phyloP scores from a whole-genome alignment of 2,113 vertebrate genomes.

The Rissa tridactyla region DNA sequence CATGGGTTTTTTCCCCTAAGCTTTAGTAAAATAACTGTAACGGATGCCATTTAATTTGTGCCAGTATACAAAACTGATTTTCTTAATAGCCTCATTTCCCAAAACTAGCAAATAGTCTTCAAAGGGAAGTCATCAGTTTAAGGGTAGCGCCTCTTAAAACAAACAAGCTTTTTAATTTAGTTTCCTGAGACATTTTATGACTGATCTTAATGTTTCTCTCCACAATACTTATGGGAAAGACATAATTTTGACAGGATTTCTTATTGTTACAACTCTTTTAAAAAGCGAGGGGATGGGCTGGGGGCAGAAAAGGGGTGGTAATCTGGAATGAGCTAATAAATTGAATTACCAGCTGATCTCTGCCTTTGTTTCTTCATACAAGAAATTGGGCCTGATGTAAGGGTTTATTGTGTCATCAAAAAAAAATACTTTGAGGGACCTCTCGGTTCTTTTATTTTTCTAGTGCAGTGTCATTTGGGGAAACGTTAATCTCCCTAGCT shows the following conservation, averaged over 20 bases:
- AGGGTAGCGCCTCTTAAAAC: background rate
- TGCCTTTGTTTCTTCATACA: background rate
- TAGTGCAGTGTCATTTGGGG: background rate
- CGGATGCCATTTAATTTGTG: background rate
- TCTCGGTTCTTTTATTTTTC: background rate
- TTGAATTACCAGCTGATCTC: background rate
- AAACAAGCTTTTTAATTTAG: background rate
- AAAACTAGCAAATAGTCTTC: background rate
- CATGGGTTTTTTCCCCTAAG: background rate
- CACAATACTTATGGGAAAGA: conserved; percentile 36
- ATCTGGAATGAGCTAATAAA: background rate
- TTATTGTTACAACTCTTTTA: background rate
- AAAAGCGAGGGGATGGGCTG: background rate
- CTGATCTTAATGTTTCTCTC: background rate
- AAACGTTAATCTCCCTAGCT: background rate
- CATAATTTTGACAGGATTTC: background rate
- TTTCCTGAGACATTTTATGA: conserved; percentile 29
- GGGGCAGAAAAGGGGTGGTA: background rate
- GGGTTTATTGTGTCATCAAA: background rate
- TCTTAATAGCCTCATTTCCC: conserved; percentile 49
- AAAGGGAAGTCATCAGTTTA: conserved; percentile 17
- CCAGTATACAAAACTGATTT: background rate
- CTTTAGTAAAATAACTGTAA: conserved; percentile 3
- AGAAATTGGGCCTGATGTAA: background rate
- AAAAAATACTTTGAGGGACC: background rate